Conservation (phyloP, 1,140 invertebrate species). For the Triops cancriformis region DNA sequence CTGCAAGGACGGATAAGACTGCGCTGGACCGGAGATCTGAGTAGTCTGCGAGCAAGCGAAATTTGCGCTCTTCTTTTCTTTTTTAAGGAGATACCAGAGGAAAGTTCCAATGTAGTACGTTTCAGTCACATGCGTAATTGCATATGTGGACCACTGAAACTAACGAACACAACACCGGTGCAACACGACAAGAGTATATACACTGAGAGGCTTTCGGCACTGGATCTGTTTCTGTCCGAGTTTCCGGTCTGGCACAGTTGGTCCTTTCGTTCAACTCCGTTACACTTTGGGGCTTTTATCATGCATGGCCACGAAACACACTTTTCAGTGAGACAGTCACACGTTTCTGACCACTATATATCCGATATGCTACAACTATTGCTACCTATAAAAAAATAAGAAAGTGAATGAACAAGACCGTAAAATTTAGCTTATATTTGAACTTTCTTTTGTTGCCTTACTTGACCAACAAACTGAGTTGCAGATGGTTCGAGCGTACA, state of each 20-base stretch:
- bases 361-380: not conserved
- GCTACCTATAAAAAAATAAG: not conserved
- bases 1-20: not conserved
- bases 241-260: not conserved
- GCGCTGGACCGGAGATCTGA: not conserved
- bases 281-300: conserved; percentile 10
- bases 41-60: not conserved
- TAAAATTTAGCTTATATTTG: not conserved
- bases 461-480: not conserved
- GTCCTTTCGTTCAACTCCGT: conserved; percentile 3
- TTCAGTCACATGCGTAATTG: not conserved
- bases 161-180: not conserved
- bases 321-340: not conserved
- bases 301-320: not conserved
- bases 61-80: not conserved
- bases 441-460: not conserved
- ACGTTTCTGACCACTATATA: not conserved
- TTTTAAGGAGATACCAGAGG: not conserved
- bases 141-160: not conserved
- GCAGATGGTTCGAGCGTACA: not conserved
- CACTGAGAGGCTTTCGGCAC: not conserved
- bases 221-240: conserved; percentile 11
- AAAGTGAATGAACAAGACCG: not conserved
- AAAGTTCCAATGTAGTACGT: not conserved
- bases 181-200: not conserved